Conservation (phyloP, 2,888 invertebrate genomes). For the Timema cristinae region DNA sequence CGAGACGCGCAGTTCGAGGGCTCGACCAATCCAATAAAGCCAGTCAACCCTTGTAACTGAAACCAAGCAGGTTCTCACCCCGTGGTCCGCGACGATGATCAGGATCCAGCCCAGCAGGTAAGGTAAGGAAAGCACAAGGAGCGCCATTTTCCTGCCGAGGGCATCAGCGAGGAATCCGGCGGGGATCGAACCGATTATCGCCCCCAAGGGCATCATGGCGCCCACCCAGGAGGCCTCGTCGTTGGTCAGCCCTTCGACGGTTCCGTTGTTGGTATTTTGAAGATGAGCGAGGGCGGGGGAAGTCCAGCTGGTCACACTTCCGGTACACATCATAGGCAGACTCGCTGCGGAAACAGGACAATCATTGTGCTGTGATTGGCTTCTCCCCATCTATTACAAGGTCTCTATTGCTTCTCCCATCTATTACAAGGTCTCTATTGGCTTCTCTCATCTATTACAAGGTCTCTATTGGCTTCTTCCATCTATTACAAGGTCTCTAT, state of each 20-base stretch:
- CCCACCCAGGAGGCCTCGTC: conserved; percentile 70
- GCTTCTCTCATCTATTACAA: too few relatives aligned
- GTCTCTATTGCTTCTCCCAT: too few relatives aligned
- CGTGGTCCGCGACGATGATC: conserved; percentile 51
- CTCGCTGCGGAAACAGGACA: conserved; percentile 43
- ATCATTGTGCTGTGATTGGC: too few relatives aligned
- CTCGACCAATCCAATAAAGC: too few relatives aligned
- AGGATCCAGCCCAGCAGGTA: conserved; percentile 67
- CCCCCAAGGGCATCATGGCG: conserved; percentile 65
- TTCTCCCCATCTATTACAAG: too few relatives aligned
- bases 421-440: too few relatives aligned
- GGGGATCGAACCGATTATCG: conserved; percentile 63
- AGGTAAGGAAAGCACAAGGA: conserved; percentile 55
- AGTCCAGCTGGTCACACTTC: conserved; percentile 52
- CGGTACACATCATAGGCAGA: conserved; percentile 47
- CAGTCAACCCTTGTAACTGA: too few relatives aligned
- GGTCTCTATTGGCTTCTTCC: too few relatives aligned
- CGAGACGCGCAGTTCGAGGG: too few relatives aligned
- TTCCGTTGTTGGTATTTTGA: conserved; percentile 34
- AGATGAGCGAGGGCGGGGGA: conserved; percentile 45
- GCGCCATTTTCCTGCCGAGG: conserved; percentile 33
- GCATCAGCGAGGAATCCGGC: conserved; percentile 50
- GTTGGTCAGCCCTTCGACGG: conserved; percentile 42
- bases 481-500: too few relatives aligned
- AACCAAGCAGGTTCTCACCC: neutral